Evolutionary conservation across 2,797 vertebrate genomes (phyloP), one percentile per base, ranked within the genome.

Genomic region (Anguilla pacifica): DNA sequence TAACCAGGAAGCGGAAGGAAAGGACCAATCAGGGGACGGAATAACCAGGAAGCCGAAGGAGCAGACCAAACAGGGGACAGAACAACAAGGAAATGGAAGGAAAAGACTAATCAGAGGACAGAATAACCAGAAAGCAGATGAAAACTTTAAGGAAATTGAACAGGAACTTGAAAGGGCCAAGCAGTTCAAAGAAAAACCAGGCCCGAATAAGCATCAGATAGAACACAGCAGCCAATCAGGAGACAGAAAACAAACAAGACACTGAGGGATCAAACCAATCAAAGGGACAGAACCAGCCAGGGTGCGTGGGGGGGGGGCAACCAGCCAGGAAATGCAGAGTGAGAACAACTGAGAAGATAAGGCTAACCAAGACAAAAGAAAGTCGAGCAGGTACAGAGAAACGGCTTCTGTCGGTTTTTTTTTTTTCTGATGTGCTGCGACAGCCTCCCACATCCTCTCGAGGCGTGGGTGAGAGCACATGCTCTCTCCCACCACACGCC

Each of bases 381-480:
- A 11, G 15, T 13, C 4, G 74, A 79, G 72, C 39, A 77, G 13
- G 6, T 83, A 11, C n/a, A 10, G 51, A 84, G 22, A 25, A 49
- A 51, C 3, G 43, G 51, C 9, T 28, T 83, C 53, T 77, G 1
- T 77, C 28, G 0, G 35, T n/a, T n/a, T 19, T 15, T 39, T 39
- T 77, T 39, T 15, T 39, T 39, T 77, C 43, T 81, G 15, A 17
- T 35, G n/a, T 7, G 53, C 83, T 6, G 35, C 31, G 39, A 85
- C 55, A 6, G 43, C 46, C 19, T 85, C 84, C 84, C 84, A 85
- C 84, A 85, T 85, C 84, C 84, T 85, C 84, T 46, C 7, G 15
- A 85, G n/a, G 39, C 57, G 9, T 0, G 3, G 11, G 5, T 28
- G 2, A 13, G 2, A 28, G 7, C 11, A 22, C 22, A 1, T n/a